Evolutionary conservation across 2,797 vertebrate species (phyloP).

Genomic region (Sebastes glaucus): DNA sequence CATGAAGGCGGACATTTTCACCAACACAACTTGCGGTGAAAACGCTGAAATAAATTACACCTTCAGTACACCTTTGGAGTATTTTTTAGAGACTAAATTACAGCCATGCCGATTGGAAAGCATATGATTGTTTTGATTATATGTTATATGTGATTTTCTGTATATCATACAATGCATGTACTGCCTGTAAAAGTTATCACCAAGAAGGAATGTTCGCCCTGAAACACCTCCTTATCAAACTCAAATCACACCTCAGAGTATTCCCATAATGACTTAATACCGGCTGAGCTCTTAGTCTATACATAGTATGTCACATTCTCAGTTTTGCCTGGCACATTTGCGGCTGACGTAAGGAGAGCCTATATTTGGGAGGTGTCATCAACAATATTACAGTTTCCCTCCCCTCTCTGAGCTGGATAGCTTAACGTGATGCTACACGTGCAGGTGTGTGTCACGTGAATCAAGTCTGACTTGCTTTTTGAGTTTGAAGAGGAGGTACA

Average conservation of each 20-base stretch:
- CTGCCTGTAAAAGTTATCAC: neutral
- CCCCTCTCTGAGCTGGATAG: constrained; percentile 19
- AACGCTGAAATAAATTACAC: neutral
- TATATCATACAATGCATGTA: neutral
- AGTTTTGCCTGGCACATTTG: constrained; percentile 56
- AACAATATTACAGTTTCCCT: constrained; percentile 50
- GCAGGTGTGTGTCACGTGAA: constrained; percentile 49
- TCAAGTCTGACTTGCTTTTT: constrained; percentile 8
- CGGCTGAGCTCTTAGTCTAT: constrained; percentile 48
- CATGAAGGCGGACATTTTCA: neutral
- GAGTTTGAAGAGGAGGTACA: neutral
- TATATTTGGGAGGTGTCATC: constrained; percentile 63
- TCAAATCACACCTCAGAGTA: constrained; percentile 28
- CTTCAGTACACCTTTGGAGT: neutral
- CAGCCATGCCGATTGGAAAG: neutral
- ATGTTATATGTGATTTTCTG: neutral
- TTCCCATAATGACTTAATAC: constrained; percentile 44
- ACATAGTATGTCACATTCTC: constrained; percentile 59
- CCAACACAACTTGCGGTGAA: neutral
- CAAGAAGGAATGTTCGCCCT: neutral
- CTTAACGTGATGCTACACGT: constrained; percentile 37
- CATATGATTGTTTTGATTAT: neutral
- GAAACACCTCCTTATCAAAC: constrained; percentile 19
- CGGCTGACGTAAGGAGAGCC: constrained; percentile 50
- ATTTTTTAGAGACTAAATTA: neutral